A percentile compares a stretch with the other conserved stretches of the same genome.
Evolutionary conservation across 2,113 vertebrate genomes (phyloP).

Genomic region (Aix galericulata): DNA sequence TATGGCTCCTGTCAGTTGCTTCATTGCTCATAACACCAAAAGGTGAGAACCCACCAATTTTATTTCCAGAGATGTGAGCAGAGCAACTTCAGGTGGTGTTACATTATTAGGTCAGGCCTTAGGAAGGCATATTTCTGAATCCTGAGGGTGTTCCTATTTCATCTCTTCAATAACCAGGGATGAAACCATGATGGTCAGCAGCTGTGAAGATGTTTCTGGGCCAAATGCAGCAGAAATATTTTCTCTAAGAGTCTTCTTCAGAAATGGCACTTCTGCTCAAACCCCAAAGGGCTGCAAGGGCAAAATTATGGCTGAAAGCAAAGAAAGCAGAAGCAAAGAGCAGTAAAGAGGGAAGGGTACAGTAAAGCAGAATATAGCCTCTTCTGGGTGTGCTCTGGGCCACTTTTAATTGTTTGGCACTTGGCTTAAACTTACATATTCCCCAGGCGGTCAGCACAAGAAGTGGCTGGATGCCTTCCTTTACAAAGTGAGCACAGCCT

Average conservation of each 20-base stretch:
- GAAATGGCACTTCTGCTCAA: background rate
- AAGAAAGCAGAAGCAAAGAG: background rate
- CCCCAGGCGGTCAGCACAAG: background rate
- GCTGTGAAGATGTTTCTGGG: background rate
- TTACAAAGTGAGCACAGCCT: accelerated
- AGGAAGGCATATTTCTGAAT: background rate
- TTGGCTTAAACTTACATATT: background rate
- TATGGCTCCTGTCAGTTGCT: background rate
- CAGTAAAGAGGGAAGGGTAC: background rate
- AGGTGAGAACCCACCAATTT: background rate
- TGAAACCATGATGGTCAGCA: background rate
- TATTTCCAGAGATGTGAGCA: background rate
- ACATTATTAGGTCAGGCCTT: background rate
- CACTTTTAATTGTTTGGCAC: slow-evolving; percentile 13
- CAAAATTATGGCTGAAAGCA: background rate
- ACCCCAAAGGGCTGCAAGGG: background rate
- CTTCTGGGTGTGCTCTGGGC: background rate
- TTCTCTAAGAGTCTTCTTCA: background rate
- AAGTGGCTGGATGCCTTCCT: background rate
- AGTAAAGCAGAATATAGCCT: background rate
- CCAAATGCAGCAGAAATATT: background rate
- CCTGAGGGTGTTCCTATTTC: background rate
- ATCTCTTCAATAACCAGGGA: background rate
- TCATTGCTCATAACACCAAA: background rate
- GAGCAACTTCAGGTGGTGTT: accelerated